Base-by-base conservation (phyloP, 2,888 invertebrate species). In the Ypsolopha sequella region DNA sequence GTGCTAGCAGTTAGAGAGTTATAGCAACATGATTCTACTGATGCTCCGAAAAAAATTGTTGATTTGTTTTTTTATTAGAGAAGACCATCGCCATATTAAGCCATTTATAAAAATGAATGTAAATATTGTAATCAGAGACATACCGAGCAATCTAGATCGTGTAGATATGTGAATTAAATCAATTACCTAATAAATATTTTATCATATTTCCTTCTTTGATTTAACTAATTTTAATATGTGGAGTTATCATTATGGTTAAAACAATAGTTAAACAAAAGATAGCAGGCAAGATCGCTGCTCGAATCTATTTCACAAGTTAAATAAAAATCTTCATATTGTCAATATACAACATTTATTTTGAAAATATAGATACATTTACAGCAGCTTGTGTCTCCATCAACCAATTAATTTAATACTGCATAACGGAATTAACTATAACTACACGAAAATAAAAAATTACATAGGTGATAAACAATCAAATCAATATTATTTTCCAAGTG, bases 291-390 rank as follows among this genome's bases (percentile, higher is more conserved):
- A 39, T 39, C 6, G 24, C 4, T 2, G 24, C 24, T 24, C 24
- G 2, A 24, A 24, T 24, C 24, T 24, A 24, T 24, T 24, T 24
- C 4, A 24, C 24, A 24, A 24, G 24, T 43, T 13, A 8, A 43
- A 7, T 7, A 8, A n/a, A 38, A 38, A 10, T 3, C 38, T 14
- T 14, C 0, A 13, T 43, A 43, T 43, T 34, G 46, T 46, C 46
- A 46, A 34, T 46, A 46, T 46, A 43, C 35, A 36, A 47, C 36
- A 47, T 36, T 36, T 47, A 47, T 48, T 48, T 48, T 36, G 11
- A 48, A 48, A 48, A 48, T 48, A 48, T 48, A 48, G 24, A 48
- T 48, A 48, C 48, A 48, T 10, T 48, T n/a, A 46, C 46, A 24
- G 48, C 48, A 48, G 48, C 24, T n/a, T 7, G 36, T 36, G 36